Evolutionary conservation across 2,888 invertebrate genomes (phyloP).

Genomic region (Pseudococcus viburni): DNA sequence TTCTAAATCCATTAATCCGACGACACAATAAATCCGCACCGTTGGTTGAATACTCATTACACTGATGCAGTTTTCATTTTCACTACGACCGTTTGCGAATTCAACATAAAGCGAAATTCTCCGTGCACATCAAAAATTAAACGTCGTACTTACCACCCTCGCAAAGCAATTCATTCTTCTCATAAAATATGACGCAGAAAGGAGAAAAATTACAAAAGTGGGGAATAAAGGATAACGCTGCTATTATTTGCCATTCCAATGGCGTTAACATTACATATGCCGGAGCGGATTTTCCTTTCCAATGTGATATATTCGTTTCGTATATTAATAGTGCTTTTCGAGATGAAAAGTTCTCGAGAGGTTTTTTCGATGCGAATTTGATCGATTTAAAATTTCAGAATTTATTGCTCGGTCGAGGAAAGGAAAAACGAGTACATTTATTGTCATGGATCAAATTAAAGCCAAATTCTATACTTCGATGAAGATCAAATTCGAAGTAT

Average conservation of each 20-base stretch:
- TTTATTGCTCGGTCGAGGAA: background rate
- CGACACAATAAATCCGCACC: background rate
- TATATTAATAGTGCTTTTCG: background rate
- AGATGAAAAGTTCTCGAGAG: background rate
- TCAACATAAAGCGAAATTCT: slow-evolving; percentile 26
- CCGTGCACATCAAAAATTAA: slow-evolving; percentile 29
- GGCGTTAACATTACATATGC: background rate
- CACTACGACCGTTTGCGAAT: background rate
- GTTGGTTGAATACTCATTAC: background rate
- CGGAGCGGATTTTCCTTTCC: background rate
- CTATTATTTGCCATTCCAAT: slow-evolving; percentile 6
- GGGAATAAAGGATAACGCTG: slow-evolving; percentile 11
- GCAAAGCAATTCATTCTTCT: slow-evolving; percentile 32
- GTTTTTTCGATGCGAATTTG: background rate
- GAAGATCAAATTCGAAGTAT: too few relatives aligned
- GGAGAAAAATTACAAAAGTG: slow-evolving; percentile 33
- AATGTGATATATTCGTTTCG: background rate
- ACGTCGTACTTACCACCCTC: slow-evolving; percentile 40
- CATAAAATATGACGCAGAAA: slow-evolving; percentile 1
- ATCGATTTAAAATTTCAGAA: background rate
- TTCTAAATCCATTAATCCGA: background rate
- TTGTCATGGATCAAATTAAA: too few relatives aligned
- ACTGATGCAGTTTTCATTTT: background rate
- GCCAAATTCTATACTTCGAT: too few relatives aligned
- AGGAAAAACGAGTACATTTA: too few relatives aligned